Percentiles rank a stretch among this genome's conserved stretches.
phyloP scores from a whole-genome alignment of 2,888 invertebrate species.

The Chrysolina oricalcia region DNA sequence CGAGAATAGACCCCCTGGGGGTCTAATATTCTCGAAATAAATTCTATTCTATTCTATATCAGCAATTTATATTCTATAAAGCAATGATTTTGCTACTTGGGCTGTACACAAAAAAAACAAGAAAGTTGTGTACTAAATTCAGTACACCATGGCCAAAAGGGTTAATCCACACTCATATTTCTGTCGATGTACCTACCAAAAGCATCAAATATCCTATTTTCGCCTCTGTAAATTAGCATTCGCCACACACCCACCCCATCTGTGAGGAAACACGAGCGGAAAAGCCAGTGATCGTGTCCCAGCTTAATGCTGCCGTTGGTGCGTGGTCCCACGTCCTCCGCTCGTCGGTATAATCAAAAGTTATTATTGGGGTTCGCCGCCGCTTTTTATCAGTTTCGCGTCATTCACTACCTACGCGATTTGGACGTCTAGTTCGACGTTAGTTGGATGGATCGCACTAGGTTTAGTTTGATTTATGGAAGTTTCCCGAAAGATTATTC shows the following conservation, averaged over 20 bases:
- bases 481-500: no score
- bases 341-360: conserved; percentile 36
- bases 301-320: conserved; percentile 31
- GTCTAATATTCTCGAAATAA: no score
- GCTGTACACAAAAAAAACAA: no score
- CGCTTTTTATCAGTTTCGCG: conserved; percentile 32
- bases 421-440: no score
- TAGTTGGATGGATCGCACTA: neutral
- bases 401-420: conserved; percentile 5
- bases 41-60: no score
- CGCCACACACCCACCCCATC: neutral
- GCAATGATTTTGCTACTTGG: no score
- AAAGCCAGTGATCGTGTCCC: conserved; percentile 19
- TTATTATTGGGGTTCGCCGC: conserved; percentile 28
- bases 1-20: no score
- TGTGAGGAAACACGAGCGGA: neutral
- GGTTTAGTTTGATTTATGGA: neutral
- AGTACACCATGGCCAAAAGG: no score
- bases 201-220: neutral
- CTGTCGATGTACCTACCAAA: neutral
- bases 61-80: no score
- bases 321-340: conserved; percentile 29
- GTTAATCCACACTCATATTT: neutral
- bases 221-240: neutral
- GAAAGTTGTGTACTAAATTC: no score